Evolutionary conservation across 2,113 vertebrate genomes (phyloP).

Genomic region (Mugil cephalus): DNA sequence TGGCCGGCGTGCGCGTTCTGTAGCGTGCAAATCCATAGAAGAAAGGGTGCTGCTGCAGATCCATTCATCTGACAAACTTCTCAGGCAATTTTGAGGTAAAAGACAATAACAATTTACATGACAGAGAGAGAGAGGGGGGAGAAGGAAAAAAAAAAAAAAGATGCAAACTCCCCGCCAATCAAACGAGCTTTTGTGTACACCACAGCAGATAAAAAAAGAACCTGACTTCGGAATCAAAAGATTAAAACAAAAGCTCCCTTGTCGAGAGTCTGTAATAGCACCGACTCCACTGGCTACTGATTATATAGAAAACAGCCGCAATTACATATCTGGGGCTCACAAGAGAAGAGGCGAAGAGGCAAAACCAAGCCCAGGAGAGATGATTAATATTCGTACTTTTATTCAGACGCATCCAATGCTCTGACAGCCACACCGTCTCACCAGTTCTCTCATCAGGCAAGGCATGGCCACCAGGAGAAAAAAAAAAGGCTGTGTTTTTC

Average conservation of each 20-base stretch:
- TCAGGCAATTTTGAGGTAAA: constrained; percentile 80
- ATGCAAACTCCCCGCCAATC: constrained; percentile 81
- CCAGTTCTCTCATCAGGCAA: constrained; percentile 57
- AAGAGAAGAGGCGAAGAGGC: constrained; percentile 64
- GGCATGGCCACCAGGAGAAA: constrained; percentile 42
- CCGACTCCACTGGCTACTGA: constrained; percentile 70
- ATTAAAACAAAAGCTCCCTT: constrained; percentile 82
- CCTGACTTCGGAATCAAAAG: constrained; percentile 81
- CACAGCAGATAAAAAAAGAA: constrained; percentile 75
- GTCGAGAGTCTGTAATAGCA: constrained; percentile 69
- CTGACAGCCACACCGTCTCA: constrained; percentile 64
- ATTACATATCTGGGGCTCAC: constrained; percentile 78
- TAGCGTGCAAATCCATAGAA: constrained; percentile 61
- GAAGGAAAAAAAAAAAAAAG: constrained; percentile 28
- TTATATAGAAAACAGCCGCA: constrained; percentile 80
- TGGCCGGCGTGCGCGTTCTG: constrained; percentile 47
- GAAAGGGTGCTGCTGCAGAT: constrained; percentile 49
- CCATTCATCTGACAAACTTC: constrained; percentile 82
- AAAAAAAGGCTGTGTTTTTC: constrained; percentile 22
- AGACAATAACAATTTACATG: constrained; percentile 83
- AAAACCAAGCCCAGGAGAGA: constrained; percentile 75
- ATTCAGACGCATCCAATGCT: constrained; percentile 61
- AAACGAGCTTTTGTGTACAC: constrained; percentile 76
- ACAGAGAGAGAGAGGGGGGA: constrained; percentile 60
- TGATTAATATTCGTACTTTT: constrained; percentile 78